Base-by-base conservation (phyloP, 2,797 vertebrate species). In the Cuculus canorus region DNA sequence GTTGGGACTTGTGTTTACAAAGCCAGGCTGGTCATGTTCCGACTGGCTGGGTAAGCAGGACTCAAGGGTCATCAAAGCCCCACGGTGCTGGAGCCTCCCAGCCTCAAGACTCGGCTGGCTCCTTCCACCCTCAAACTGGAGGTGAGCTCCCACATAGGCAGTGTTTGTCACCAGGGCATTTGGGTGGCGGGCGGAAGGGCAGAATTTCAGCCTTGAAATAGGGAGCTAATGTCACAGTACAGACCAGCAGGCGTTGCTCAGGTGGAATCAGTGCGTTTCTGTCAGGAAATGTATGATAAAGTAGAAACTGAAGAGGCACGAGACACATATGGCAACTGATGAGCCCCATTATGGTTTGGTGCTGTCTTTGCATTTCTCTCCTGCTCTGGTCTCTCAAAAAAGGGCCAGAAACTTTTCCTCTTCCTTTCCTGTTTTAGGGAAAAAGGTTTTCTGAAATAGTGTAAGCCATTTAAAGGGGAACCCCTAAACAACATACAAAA, bases 131-230 rank as follows among this genome's bases (percentile, higher is more conserved):
- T 60, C 56, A 61, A 68, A 73, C 5, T 10, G 23, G 33, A 32
- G 5, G 7, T 0, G 3, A 90, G 61, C 30, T 70, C 43, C 60
- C 11, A 3, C 1, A 0, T 1, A 32, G 21, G 54, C 35, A 82
- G 11, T 0, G 7, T 14, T 9, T 28, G 35, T 17, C 25, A 45
- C 28, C 50, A 61, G 30, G 13, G 19, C 10, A 35, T 47, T 47
- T 13, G 39, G 15, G 12, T n/a, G n/a, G 19, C 17, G 7, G 66
- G 52, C 11, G 76, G 47, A 48, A n/a, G n/a, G n/a, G n/a, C n/a
- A n/a, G 47, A 23, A 21, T 24, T 24, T 52, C 54, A 75, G 50
- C 56, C 17, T 65, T 66, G 37, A 47, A 17, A 63, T 0, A 10
- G 35, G 33, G 56, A 59, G 23, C 48, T 47, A 72, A 13, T 0